phyloP scores from a whole-genome alignment of 1,140 invertebrate genomes.

The Gryon sp. region DNA sequence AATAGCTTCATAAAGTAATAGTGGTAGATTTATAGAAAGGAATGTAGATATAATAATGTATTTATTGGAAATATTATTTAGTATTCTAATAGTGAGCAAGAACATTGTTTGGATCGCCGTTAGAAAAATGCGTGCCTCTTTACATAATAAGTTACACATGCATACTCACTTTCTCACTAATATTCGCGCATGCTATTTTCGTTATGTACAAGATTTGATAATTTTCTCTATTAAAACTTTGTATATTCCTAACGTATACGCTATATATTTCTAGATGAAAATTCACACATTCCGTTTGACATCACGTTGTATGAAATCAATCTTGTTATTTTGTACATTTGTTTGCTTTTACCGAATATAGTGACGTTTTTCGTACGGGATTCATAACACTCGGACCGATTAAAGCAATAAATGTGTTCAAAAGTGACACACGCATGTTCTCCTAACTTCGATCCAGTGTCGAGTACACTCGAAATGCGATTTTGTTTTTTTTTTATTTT shows the following conservation, averaged over 20 bases:
- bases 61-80: slow-evolving; percentile 62
- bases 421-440: slow-evolving; percentile 53
- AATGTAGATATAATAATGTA: slow-evolving; percentile 63
- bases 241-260: slow-evolving; percentile 55
- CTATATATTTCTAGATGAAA: slow-evolving; percentile 59
- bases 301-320: slow-evolving; percentile 42
- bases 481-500: too few species aligned
- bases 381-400: too few species aligned
- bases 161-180: slow-evolving; percentile 23
- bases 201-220: slow-evolving; percentile 57
- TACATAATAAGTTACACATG: slow-evolving; percentile 48
- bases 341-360: slow-evolving; percentile 47
- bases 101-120: slow-evolving; percentile 62
- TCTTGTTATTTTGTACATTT: slow-evolving; percentile 60
- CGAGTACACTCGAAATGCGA: slow-evolving; percentile 48
- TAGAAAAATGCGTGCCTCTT: slow-evolving; percentile 60
- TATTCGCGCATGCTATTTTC: slow-evolving; percentile 18
- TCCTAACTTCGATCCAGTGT: slow-evolving; percentile 58
- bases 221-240: slow-evolving; percentile 57
- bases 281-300: slow-evolving; percentile 47
- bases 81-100: slow-evolving; percentile 64
- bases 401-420: slow-evolving; percentile 56
- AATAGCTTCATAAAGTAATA: slow-evolving; percentile 63
- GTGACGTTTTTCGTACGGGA: slow-evolving; percentile 14
- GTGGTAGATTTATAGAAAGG: slow-evolving; percentile 63